Conservation (phyloP, 2,797 vertebrate species). For the Vultur gryphus region DNA sequence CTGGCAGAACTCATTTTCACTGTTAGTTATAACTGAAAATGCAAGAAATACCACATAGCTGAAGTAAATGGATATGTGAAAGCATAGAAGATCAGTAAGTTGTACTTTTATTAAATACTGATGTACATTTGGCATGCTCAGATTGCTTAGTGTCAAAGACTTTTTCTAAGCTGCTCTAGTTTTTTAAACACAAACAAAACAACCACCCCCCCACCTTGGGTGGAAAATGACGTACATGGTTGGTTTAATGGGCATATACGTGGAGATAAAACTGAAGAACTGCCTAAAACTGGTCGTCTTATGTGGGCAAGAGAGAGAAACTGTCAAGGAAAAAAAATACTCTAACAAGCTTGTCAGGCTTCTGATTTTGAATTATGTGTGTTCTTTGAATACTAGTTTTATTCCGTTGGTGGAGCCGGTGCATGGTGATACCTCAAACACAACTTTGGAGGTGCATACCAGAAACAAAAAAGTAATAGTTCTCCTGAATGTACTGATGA, state of each 20-base stretch:
- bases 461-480: neutral
- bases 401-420: neutral
- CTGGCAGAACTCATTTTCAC: neutral
- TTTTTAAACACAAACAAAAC: neutral
- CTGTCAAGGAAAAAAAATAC: neutral
- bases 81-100: neutral
- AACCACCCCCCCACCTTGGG: rapidly evolving
- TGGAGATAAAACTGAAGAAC: neutral
- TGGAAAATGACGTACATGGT: neutral
- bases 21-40: neutral
- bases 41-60: rapidly evolving
- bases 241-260: neutral
- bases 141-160: neutral
- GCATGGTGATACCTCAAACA: neutral
- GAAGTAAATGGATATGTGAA: neutral
- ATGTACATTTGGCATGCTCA: neutral
- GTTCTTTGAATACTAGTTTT: neutral
- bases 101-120: neutral
- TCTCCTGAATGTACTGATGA: neutral
- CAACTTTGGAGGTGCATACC: neutral
- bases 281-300: neutral
- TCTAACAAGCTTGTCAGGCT: neutral
- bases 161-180: neutral
- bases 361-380: neutral
- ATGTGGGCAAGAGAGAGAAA: neutral